phyloP scores from a whole-genome alignment of 2,113 vertebrate species.

The Heterotilapia buettikoferi region DNA sequence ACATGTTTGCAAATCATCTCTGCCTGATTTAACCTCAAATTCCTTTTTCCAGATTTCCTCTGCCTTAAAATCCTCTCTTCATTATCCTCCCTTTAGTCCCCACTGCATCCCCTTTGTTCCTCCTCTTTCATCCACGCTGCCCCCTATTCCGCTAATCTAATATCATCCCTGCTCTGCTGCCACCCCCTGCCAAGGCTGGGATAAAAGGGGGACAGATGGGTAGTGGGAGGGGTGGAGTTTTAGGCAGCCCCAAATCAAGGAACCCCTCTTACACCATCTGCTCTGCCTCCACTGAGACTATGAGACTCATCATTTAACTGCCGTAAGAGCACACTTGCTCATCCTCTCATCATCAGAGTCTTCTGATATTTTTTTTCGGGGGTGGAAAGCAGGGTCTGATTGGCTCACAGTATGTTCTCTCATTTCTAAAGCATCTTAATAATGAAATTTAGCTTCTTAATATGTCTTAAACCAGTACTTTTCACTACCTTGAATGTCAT shows the following conservation, averaged over 20 bases:
- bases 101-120: slow-evolving; percentile 53
- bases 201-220: slow-evolving; percentile 76
- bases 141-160: slow-evolving; percentile 61
- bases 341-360: slow-evolving; percentile 25
- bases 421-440: neutral
- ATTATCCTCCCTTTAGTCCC: slow-evolving; percentile 45
- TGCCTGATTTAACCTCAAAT: slow-evolving; percentile 24
- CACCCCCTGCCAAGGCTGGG: slow-evolving; percentile 54
- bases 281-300: slow-evolving; percentile 50
- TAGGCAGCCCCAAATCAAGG: slow-evolving; percentile 66
- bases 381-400: neutral
- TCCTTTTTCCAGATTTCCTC: slow-evolving; percentile 32
- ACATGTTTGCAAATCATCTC: slow-evolving; percentile 38
- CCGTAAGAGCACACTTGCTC: slow-evolving; percentile 23
- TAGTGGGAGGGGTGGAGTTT: slow-evolving; percentile 61
- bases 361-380: neutral
- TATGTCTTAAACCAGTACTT: neutral
- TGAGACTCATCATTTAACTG: slow-evolving; percentile 39
- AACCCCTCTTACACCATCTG: slow-evolving; percentile 73
- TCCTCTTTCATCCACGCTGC: slow-evolving; percentile 51
- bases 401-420: neutral
- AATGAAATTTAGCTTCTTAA: neutral
- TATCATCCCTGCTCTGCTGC: slow-evolving; percentile 57
- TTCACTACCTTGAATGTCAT: neutral
- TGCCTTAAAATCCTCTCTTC: slow-evolving; percentile 40